Conservation (phyloP, 2,113 vertebrate genomes). For the Paedocypris sp. region DNA sequence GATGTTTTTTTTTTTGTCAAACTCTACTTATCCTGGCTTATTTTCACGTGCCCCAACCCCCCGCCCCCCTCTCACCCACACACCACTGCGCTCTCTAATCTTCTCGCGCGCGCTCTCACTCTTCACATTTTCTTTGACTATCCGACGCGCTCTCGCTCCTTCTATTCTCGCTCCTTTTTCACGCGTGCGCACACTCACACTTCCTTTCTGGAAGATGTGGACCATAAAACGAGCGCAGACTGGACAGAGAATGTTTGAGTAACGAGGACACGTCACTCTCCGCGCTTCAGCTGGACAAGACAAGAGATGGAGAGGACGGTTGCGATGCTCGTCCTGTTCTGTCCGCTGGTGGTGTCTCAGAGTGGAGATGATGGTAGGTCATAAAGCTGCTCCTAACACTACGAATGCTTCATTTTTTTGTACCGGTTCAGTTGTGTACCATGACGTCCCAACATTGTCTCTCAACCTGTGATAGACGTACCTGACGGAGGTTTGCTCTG, state of each 20-base stretch:
- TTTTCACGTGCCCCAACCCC: no score
- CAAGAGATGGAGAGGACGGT: constrained; percentile 12
- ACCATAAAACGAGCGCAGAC: no score
- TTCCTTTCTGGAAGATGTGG: constrained; percentile 16
- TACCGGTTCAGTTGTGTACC: no score
- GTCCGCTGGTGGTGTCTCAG: constrained; percentile 9
- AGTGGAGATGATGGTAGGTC: constrained; percentile 33
- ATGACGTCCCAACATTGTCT: no score
- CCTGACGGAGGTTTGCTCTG: constrained; percentile 31
- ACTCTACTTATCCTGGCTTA: no score
- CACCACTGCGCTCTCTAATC: no score
- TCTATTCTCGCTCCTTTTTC: neutral
- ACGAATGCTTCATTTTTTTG: no score
- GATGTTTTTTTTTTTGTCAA: no score
- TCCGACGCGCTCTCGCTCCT: neutral
- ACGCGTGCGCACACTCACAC: neutral
- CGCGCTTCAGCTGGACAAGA: neutral
- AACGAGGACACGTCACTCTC: neutral
- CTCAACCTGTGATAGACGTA: neutral
- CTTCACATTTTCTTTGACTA: neutral
- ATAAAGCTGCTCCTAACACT: no score
- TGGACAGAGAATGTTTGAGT: no score
- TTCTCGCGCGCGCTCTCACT: no score
- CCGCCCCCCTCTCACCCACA: neutral
- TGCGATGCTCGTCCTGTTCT: constrained; percentile 5